These are phyloP conservation scores for Ridgeia piscesae DNA, from an alignment of 1,140 invertebrate genomes.

Conservation along the genomic window DNA sequence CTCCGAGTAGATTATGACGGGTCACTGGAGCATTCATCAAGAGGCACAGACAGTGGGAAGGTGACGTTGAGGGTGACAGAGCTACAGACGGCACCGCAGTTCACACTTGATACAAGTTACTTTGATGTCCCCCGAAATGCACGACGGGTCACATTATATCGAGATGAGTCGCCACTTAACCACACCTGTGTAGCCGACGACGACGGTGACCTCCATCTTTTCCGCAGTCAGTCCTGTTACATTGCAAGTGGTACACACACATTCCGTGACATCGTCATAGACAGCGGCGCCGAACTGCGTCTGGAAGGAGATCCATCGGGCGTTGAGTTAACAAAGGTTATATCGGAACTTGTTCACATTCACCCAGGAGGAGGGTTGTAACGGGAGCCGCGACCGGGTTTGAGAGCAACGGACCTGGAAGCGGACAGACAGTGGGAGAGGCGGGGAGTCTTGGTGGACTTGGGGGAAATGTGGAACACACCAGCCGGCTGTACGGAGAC, in stretches of 20 bases:
- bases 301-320: constrained; percentile 36
- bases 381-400: constrained; percentile 38
- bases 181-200: background rate
- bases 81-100: background rate
- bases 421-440: constrained; percentile 23
- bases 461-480: constrained; percentile 32
- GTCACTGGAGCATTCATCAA: background rate
- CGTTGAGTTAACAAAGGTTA: constrained; percentile 37
- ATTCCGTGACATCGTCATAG: constrained; percentile 35
- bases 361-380: constrained; percentile 37
- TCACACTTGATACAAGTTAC: background rate
- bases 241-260: constrained; percentile 33
- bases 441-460: constrained; percentile 39
- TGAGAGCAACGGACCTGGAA: constrained; percentile 33
- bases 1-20: background rate
- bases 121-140: background rate
- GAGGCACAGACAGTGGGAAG: background rate
- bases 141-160: background rate
- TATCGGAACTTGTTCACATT: constrained; percentile 34
- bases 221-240: constrained; percentile 32
- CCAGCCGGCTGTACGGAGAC: constrained; percentile 34
- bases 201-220: background rate
- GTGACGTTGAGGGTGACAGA: background rate
- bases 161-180: background rate
- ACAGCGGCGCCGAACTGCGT: constrained; percentile 36